phyloP scores from a whole-genome alignment of 2,113 vertebrate species.

The Guaruba guarouba region DNA sequence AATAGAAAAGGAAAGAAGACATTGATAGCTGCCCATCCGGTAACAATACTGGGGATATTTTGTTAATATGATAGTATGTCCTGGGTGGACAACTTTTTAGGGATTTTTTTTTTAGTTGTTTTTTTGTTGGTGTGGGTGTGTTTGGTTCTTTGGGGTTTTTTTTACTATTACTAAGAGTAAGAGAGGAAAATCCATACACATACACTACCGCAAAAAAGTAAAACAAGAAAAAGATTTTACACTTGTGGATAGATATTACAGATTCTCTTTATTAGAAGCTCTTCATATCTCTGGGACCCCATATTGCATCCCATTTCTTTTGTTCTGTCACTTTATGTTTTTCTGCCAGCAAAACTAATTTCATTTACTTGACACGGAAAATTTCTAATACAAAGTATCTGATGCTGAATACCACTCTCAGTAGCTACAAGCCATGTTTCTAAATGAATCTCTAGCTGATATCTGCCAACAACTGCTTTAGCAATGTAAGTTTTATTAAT shows the following conservation, averaged over 20 bases:
- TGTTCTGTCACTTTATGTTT: constrained; percentile 19
- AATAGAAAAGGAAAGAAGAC: background rate
- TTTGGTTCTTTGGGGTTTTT: background rate
- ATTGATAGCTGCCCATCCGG: background rate
- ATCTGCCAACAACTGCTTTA: constrained; percentile 19
- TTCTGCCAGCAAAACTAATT: constrained; percentile 39
- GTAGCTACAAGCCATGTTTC: constrained; percentile 33
- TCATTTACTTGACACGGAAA: constrained; percentile 38
- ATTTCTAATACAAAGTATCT: constrained; percentile 34
- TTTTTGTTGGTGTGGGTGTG: background rate
- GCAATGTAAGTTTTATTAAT: background rate
- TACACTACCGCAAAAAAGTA: background rate
- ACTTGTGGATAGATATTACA: background rate
- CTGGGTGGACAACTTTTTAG: background rate
- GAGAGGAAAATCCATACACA: background rate
- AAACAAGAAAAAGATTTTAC: background rate
- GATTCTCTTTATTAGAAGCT: background rate
- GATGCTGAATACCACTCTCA: constrained; percentile 8
- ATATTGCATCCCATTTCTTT: constrained; percentile 31
- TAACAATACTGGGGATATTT: background rate
- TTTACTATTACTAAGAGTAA: background rate
- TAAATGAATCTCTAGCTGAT: constrained; percentile 29
- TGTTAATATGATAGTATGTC: background rate
- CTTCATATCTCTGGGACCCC: background rate
- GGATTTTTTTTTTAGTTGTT: too few species aligned